Evolutionary conservation across 2,888 invertebrate genomes (phyloP), one percentile per base, ranked within the genome.

Genomic region (Clusia tigrina): DNA sequence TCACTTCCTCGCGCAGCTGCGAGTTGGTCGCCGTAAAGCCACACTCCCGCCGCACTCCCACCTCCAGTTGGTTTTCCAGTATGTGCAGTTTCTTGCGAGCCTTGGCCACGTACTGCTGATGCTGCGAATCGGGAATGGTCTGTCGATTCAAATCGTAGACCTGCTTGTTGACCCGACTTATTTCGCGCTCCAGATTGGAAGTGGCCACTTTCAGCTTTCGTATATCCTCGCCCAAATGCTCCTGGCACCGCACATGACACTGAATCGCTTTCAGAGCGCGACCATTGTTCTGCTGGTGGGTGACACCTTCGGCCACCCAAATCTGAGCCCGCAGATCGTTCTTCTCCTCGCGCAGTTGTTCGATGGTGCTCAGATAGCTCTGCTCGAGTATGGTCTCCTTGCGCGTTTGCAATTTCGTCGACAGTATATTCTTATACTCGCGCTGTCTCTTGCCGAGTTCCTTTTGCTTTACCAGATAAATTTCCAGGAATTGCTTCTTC

Each of bases 41-140:
- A 25, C 81, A 81, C 65, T 84, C 84, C 17, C 79, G 74, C 2
- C 79, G 77, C 9, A 81, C 71, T 0, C 79, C 76, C 20, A 80
- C 79, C 56, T 84, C 80, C 22, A 82, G 63, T 1, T 80, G 78
- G 61, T 82, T 81, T 68, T 84, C 83, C 54, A 81, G 64, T 2
- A 81, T 81, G 17, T 69, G 65, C 66, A 80, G 67, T 60, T 74
- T 74, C 63, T 79, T 80, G 2, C 76, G 73, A 2, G 76, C 76
- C 12, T 66, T 73, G 1, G 66, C 66, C 23, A 81, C 78, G 58
- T 80, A 73, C 0, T 72, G 74, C 62, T 77, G 75, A 56, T 83
- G 79, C 67, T 80, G 79, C n/a, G 71, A 70, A 32, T 83, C 83
- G 0, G 83, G 81, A 18, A 82, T 76, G 0, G 82, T 82, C 46